Evolutionary conservation across 2,888 invertebrate species (phyloP), one percentile per base, ranked within the genome.

Genomic region (Harmothoe impar): DNA sequence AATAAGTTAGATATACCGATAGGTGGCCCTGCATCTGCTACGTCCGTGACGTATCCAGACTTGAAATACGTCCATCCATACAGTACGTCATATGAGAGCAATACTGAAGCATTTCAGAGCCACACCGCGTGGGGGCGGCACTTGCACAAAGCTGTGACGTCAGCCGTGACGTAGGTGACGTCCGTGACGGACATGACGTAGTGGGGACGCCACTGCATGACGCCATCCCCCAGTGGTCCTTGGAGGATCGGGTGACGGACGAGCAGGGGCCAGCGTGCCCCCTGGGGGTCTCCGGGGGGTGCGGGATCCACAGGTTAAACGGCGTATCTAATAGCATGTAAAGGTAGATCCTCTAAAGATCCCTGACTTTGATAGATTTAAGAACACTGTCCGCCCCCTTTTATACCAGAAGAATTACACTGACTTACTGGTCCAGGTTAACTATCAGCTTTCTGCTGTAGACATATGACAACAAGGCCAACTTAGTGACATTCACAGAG

Each of bases 281-380:
- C 29, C 72, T 29, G 72, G 72, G 72, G 72, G 72, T 72, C 72
- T 29, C 29, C 25, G 72, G 15, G 31, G 29, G 72, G 29, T 23
- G 72, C 7, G 72, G 43, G 43, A 43, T 43, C 72, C 29, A 29
- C 29, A 25, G 72, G 72, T 72, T 72, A 72, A 72, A 72, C 20
- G 72, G 72, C 72, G 72, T 29, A 29, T 72, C 72, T 72, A 72
- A 72, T 72, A n/a, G 29, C 72, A n/a, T 72, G 72, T 72, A 72
- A 72, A 72, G 72, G 72, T 25, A 72, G 25, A n/a, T 72, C 72
- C 72, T 15, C 31, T 43, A 43, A 43, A 43, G 43, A 43, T 43
- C 5, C 43, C 43, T 43, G 43, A 10, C 10, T 43, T 43, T 43
- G 43, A 43, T 43, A 43, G 43, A 43, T 43, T 43, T 43, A 43